Evolutionary conservation across 2,888 invertebrate genomes (phyloP).

Genomic region (Hirtodrosophila confusa): DNA sequence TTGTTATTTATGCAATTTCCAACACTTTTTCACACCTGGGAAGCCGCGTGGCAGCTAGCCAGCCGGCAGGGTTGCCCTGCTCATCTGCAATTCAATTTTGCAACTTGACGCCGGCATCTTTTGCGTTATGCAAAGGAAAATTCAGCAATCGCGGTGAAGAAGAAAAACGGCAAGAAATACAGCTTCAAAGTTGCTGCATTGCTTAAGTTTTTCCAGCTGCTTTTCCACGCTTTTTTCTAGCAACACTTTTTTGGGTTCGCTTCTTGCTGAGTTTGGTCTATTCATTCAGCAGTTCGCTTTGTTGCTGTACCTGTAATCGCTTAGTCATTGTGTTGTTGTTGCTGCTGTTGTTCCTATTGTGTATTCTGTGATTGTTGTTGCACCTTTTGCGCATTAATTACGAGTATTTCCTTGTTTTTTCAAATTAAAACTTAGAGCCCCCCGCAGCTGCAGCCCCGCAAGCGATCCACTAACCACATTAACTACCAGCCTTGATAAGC

Average conservation of each 20-base stretch:
- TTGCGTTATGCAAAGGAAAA: slow-evolving; percentile 53
- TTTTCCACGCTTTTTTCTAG: slow-evolving; percentile 53
- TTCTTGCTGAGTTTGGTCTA: slow-evolving; percentile 1
- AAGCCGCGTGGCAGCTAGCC: background rate
- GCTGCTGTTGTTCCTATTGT: slow-evolving; percentile 21
- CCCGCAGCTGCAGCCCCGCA: slow-evolving; percentile 9
- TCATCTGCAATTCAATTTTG: slow-evolving; percentile 42
- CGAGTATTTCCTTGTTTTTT: slow-evolving; percentile 58
- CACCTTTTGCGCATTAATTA: slow-evolving; percentile 67
- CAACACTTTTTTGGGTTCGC: slow-evolving; percentile 58
- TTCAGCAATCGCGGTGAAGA: slow-evolving; percentile 49
- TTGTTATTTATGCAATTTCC: slow-evolving; percentile 21
- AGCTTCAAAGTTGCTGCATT: slow-evolving; percentile 16
- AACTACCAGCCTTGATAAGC: slow-evolving; percentile 24
- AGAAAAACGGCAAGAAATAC: slow-evolving; percentile 9
- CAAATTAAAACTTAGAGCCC: slow-evolving; percentile 4
- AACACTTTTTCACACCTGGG: slow-evolving; percentile 31
- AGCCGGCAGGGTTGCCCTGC: slow-evolving; percentile 8
- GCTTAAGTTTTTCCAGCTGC: slow-evolving; percentile 21
- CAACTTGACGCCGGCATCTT: slow-evolving; percentile 30
- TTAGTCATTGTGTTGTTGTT: slow-evolving; percentile 55
- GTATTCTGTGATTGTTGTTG: slow-evolving; percentile 16
- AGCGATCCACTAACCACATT: background rate
- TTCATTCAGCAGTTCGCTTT: slow-evolving; percentile 28
- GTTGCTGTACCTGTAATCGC: slow-evolving; percentile 64